Base-by-base conservation (phyloP, 2,113 vertebrate genomes). In the Dromaius novaehollandiae region DNA sequence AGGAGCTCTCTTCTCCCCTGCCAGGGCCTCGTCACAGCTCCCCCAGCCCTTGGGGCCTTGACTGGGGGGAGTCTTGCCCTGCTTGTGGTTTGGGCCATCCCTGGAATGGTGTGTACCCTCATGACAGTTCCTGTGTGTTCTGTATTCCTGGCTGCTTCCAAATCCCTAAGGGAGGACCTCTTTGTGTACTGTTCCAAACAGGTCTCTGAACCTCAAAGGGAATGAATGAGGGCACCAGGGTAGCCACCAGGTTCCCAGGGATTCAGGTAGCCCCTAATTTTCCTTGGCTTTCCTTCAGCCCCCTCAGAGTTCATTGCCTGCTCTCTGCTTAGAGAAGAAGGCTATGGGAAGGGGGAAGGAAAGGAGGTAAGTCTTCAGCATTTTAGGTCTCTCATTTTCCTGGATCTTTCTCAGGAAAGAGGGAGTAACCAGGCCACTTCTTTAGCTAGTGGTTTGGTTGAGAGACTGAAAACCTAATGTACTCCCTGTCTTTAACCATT, bases 61-160 rank as follows among this genome's bases (percentile, higher is more conserved):
- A 93, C 71, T 96, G 93, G 74, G 95, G 86, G 88, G 81, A 87
- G 90, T 71, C 94, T 95, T 90, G 95, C 86, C 93, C 93, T 96
- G 58, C 94, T 94, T 97, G 95, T 95, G 95, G 91, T 93, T 94
- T 95, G 96, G 88, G 95, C 90, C 85, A 77, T 94, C 96, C 91
- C 86, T 95, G 96, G 95, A 97, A 97, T 97, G 96, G 97, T 95
- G 94, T 96, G 95, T 97, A 95, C 92, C 96, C 91, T 97, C 89
- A 91, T 16, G 7, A 86, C 50, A 32, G 91, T 92, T 95, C 90
- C 93, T 90, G 63, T 92, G 93, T 94, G 91, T 95, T 90, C 95
- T 94, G 91, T 90, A 76, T 93, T 92, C 93, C 90, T 95, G 91
- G 81, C 88, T 94, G 92, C 91, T 96, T 95, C 94, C 38, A 26